phyloP scores from a whole-genome alignment of 2,888 invertebrate genomes.

The Girardia tigrina region DNA sequence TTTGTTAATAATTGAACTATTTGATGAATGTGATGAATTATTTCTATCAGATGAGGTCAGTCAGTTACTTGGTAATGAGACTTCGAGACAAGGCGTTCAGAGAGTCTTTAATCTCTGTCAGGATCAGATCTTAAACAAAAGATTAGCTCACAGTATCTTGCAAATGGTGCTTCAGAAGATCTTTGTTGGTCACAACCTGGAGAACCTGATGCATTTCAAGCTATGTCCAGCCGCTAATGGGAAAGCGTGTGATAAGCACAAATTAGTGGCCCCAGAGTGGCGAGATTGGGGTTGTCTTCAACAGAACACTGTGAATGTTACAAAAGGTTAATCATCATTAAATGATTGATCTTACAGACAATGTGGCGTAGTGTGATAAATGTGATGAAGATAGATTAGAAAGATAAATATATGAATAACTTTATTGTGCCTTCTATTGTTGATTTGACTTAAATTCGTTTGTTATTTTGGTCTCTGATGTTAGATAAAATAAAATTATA shows the following conservation, averaged over 20 bases:
- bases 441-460: too few relatives aligned
- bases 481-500: too few relatives aligned
- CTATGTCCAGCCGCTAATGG: constrained; percentile 21
- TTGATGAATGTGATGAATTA: neutral
- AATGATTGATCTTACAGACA: too few relatives aligned
- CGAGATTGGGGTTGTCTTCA: neutral
- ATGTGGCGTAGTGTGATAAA: too few relatives aligned
- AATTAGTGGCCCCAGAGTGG: neutral
- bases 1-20: neutral
- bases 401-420: too few relatives aligned
- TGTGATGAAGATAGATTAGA: too few relatives aligned
- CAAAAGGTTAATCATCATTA: too few relatives aligned
- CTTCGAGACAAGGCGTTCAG: constrained; percentile 66
- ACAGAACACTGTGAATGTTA: too few relatives aligned
- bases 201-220: neutral
- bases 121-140: constrained; percentile 67
- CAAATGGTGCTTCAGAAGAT: constrained; percentile 67
- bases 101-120: constrained; percentile 76
- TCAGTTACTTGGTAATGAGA: constrained; percentile 74
- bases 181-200: constrained; percentile 56
- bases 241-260: constrained; percentile 7
- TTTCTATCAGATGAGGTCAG: constrained; percentile 76
- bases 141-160: constrained; percentile 67
- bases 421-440: too few relatives aligned
- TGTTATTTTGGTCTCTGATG: too few relatives aligned